Base-by-base conservation (phyloP, 2,113 vertebrate genomes). In the Egretta garzetta region DNA sequence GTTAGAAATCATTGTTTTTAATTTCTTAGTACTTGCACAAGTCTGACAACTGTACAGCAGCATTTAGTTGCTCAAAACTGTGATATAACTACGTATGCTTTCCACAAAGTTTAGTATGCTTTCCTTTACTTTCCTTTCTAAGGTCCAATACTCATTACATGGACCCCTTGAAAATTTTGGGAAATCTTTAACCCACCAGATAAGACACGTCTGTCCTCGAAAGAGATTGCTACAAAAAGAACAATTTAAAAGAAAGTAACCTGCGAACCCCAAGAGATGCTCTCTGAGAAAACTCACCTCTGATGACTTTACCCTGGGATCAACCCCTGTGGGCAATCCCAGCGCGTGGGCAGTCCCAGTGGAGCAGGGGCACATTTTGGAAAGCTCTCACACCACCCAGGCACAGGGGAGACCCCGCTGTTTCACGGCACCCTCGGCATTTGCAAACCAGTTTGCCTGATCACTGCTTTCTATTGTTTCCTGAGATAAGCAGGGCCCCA, bases 401-500 rank as follows among this genome's bases (percentile, higher is more conserved):
- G 33, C 72, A 76, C 26, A 37, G 41, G 52, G 50, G 58, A 80
- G 63, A 93, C 17, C 90, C 73, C 5, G 9, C 70, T 85, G 86
- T 76, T 92, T 62, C 58, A 77, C 7, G 12, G 63, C 71, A 86
- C 37, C 76, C 73, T 53, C 7, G 1, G 56, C 84, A 94, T 92
- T 87, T 97, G 87, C 95, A 97, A 97, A 97, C 89, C 90, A 89
- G 95, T 92, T 93, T 95, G 74, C 96, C 86, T 72, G 79, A 94
- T 96, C 94, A 90, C 89, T 81, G 90, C 66, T 79, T 97, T 96
- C 97, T 96, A 97, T 98, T 98, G 97, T 98, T 98, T 98, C 97
- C 96, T 90, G 97, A 98, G 98, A 98, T 98, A 98, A 98, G 98
- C 97, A 97, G 97, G 97, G 95, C 98, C 98, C 98, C 95, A 97